Conservation (phyloP, 1,140 invertebrate genomes). For the Brachionus plicatilis region DNA sequence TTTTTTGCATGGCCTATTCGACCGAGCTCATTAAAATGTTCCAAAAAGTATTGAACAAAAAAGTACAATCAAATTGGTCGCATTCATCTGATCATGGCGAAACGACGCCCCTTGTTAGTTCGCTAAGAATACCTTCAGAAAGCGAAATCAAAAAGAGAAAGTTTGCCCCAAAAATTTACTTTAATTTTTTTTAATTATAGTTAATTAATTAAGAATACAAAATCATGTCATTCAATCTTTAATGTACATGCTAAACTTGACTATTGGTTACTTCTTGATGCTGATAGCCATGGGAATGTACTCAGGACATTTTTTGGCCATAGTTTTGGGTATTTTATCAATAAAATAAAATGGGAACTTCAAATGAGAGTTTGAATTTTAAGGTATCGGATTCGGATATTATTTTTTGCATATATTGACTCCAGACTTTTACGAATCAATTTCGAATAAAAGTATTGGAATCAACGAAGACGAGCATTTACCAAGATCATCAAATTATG, state of each 20-base stretch:
- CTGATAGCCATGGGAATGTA: slow-evolving; percentile 14
- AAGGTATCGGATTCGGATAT: slow-evolving; percentile 27
- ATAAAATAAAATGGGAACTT: background rate
- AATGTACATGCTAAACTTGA: slow-evolving; percentile 35
- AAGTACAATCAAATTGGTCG: background rate
- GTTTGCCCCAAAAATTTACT: background rate
- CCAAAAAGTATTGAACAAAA: slow-evolving; percentile 9
- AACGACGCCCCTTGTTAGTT: background rate
- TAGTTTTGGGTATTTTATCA: slow-evolving; percentile 1
- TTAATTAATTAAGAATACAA: background rate
- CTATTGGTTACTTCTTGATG: slow-evolving; percentile 37
- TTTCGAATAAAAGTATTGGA: slow-evolving; percentile 3
- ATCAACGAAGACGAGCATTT: background rate
- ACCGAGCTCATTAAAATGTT: background rate
- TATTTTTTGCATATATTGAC: slow-evolving; percentile 19
- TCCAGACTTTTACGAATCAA: slow-evolving; percentile 8
- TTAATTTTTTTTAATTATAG: background rate
- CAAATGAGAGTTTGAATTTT: background rate
- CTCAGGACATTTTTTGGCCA: slow-evolving; percentile 34
- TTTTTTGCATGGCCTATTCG: slow-evolving; percentile 28
- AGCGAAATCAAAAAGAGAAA: slow-evolving; percentile 25
- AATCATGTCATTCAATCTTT: slow-evolving; percentile 26
- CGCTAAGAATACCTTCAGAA: background rate
- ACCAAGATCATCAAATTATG: background rate
- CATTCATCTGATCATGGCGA: background rate